Conservation (phyloP, 2,113 vertebrate species). For the Ammodytes marinus region DNA sequence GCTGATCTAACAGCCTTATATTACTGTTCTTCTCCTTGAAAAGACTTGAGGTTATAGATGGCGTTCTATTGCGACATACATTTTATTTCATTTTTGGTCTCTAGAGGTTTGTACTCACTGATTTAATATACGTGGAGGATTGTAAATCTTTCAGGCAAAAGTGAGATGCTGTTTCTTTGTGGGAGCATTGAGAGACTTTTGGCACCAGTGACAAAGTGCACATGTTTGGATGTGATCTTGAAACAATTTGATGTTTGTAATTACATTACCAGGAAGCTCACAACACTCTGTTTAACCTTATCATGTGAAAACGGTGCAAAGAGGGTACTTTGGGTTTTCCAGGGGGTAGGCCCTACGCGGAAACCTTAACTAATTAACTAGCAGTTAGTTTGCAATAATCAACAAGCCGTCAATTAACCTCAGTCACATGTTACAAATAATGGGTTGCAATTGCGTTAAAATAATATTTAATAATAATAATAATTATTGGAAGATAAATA, state of each 20-base stretch:
- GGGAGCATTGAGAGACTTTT: constrained; percentile 22
- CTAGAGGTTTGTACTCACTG: constrained; percentile 11
- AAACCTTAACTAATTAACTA: not conserved
- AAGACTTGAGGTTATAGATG: constrained; percentile 37
- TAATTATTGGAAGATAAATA: too few relatives aligned
- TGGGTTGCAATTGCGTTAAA: too few relatives aligned
- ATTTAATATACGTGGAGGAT: constrained; percentile 49
- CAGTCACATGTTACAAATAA: not conserved
- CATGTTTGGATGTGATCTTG: constrained; percentile 31
- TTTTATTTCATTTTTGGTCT: constrained; percentile 49
- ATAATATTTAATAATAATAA: too few relatives aligned
- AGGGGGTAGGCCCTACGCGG: not conserved
- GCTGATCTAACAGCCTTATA: constrained; percentile 20
- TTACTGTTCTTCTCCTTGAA: constrained; percentile 31
- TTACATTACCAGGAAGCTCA: constrained; percentile 30
- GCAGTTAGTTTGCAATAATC: not conserved
- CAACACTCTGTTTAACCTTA: constrained; percentile 14
- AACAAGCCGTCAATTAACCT: not conserved
- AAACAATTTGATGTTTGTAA: constrained; percentile 21
- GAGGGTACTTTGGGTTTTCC: not conserved
- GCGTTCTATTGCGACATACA: constrained; percentile 50
- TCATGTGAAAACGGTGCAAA: constrained; percentile 9
- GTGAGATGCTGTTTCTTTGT: constrained; percentile 16
- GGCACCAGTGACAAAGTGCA: constrained; percentile 2
- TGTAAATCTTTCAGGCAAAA: constrained; percentile 51